Percentiles rank a stretch among this genome's conserved stretches.
These are phyloP conservation scores for Lordiphosa mommai DNA, from an alignment of 1,140 invertebrate genomes.

Conservation along the genomic window DNA sequence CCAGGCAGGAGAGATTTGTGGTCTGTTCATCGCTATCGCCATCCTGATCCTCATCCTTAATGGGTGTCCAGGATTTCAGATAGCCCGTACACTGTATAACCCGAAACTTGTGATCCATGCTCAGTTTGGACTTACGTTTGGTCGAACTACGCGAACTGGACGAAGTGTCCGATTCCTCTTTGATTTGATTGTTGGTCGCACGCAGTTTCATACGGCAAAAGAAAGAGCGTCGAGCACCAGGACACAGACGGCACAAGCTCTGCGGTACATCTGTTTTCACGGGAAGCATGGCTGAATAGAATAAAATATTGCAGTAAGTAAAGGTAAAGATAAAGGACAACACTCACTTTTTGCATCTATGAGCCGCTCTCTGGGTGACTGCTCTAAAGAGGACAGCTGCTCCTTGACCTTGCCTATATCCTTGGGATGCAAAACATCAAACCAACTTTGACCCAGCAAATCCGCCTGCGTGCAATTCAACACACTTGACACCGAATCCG, in stretches of 20 bases:
- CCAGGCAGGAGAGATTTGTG: slow-evolving; percentile 91
- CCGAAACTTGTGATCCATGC: slow-evolving; percentile 85
- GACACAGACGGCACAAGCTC: slow-evolving; percentile 87
- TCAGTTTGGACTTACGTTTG: slow-evolving; percentile 85
- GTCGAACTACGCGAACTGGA: slow-evolving; percentile 84
- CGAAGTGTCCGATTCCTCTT: slow-evolving; percentile 87
- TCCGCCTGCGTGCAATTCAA: slow-evolving; percentile 93
- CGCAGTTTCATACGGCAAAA: slow-evolving; percentile 96
- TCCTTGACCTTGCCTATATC: slow-evolving; percentile 97
- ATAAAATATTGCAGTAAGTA: not conserved
- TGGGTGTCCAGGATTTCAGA: slow-evolving; percentile 93
- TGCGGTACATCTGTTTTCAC: slow-evolving; percentile 92
- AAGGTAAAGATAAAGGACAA: not conserved
- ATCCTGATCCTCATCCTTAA: slow-evolving; percentile 85
- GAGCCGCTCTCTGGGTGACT: slow-evolving; percentile 91
- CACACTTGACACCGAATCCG: slow-evolving; percentile 91
- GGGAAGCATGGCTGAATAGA: slow-evolving; percentile 90
- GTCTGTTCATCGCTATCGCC: slow-evolving; percentile 86
- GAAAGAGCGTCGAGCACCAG: slow-evolving; percentile 93
- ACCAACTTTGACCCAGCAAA: slow-evolving; percentile 94
- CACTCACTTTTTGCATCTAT: slow-evolving; percentile 95
- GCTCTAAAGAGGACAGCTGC: slow-evolving; percentile 94
- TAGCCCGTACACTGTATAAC: slow-evolving; percentile 95
- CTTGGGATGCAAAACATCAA: slow-evolving; percentile 96
- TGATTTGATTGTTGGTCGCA: slow-evolving; percentile 81